Evolutionary conservation across 2,888 invertebrate species (phyloP).

Genomic region (Lithosia quadra): DNA sequence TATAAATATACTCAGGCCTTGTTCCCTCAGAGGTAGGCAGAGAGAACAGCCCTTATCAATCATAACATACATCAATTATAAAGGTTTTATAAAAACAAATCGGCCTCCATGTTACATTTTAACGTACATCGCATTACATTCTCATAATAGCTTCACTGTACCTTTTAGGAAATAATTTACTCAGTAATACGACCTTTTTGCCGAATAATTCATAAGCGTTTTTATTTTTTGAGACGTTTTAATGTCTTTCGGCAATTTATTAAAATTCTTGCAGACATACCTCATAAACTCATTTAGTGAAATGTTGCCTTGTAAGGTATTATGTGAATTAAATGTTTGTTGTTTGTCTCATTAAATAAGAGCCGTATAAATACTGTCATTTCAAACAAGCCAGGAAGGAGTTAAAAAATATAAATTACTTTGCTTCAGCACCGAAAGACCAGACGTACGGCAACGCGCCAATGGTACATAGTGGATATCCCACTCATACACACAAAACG

Average conservation of each 20-base stretch:
- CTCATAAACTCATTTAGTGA: slow-evolving; percentile 2
- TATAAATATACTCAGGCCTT: no score
- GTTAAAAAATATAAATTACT: not conserved
- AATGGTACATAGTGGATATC: no score
- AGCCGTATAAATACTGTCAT: not conserved
- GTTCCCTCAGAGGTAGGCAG: not conserved
- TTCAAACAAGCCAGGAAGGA: not conserved
- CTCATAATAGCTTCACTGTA: not conserved
- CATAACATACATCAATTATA: not conserved
- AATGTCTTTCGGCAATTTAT: slow-evolving; percentile 4
- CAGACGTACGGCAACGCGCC: no score
- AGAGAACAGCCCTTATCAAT: not conserved
- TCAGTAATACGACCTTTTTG: not conserved
- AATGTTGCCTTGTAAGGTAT: slow-evolving; percentile 2
- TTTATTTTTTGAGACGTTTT: slow-evolving; percentile 2
- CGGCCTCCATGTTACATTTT: not conserved
- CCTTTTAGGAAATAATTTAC: not conserved
- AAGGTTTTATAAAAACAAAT: not conserved
- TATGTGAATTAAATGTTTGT: not conserved
- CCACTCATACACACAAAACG: no score
- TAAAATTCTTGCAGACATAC: slow-evolving; percentile 4
- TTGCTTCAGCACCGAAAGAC: no score
- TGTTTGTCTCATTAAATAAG: not conserved
- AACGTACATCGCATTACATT: not conserved
- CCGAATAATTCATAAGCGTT: slow-evolving; percentile 4